phyloP scores from a whole-genome alignment of 1,140 invertebrate species.

The Harlomillsia oculata region DNA sequence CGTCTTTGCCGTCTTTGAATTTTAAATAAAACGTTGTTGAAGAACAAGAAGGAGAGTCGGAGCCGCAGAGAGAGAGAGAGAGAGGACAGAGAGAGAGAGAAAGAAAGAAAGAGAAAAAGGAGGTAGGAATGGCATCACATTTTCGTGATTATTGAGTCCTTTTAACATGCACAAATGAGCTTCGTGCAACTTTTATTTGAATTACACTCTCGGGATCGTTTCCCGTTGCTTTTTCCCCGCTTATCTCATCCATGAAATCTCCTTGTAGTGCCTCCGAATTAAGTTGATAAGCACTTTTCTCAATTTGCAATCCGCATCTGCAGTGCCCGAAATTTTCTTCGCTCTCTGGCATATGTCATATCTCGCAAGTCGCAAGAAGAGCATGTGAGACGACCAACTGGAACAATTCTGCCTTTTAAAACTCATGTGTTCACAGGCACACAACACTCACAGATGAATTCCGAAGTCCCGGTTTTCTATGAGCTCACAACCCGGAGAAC shows the following conservation, averaged over 20 bases:
- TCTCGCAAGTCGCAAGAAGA: too few species aligned
- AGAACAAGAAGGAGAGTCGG: constrained; percentile 1
- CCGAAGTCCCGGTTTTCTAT: too few species aligned
- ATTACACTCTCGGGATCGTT: constrained; percentile 35
- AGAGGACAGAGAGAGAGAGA: constrained; percentile 9
- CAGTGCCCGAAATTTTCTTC: background rate
- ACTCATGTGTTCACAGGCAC: too few species aligned
- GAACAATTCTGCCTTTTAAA: too few species aligned
- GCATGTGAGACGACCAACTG: too few species aligned
- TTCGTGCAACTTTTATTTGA: constrained; percentile 35
- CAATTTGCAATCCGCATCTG: constrained; percentile 31
- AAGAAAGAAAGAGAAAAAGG: constrained; percentile 19
- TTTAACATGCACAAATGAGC: constrained; percentile 36
- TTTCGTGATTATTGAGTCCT: constrained; percentile 33
- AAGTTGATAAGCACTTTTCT: constrained; percentile 35
- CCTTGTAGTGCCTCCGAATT: constrained; percentile 29
- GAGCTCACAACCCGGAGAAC: background rate
- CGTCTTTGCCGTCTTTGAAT: constrained; percentile 14
- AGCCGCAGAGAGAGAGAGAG: background rate
- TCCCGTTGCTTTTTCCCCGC: constrained; percentile 26
- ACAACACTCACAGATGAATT: too few species aligned
- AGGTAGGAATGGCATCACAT: constrained; percentile 20
- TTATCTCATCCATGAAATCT: constrained; percentile 32
- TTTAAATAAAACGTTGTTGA: constrained; percentile 21
- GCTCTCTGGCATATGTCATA: too few species aligned